These are phyloP conservation scores for Lissonota sp. DNA, from an alignment of 2,888 invertebrate species.

Conservation along the genomic window DNA sequence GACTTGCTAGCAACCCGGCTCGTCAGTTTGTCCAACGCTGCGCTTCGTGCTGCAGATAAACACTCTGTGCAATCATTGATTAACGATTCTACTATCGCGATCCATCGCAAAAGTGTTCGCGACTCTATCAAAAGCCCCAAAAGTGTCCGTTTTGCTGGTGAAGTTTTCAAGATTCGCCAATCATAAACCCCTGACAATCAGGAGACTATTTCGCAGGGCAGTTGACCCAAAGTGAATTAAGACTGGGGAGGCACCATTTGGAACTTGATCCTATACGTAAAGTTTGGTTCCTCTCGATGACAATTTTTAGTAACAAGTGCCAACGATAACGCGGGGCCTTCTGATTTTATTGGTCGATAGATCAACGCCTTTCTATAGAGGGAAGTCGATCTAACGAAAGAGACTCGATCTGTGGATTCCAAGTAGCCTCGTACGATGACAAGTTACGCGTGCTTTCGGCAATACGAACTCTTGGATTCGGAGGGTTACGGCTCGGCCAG, in stretches of 20 bases:
- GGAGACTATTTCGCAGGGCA: background rate
- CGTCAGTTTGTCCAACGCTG: conserved; percentile 81
- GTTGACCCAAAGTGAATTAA: background rate
- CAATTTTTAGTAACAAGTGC: background rate
- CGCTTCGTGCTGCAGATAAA: conserved; percentile 71
- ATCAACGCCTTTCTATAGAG: background rate
- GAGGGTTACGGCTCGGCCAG: conserved; percentile 81
- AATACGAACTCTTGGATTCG: conserved; percentile 79
- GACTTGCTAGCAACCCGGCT: conserved; percentile 54
- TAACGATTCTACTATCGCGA: no score
- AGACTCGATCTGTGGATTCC: background rate
- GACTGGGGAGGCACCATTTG: no score
- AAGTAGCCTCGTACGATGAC: conserved; percentile 61
- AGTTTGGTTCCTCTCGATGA: background rate
- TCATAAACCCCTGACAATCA: background rate
- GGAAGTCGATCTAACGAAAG: no score
- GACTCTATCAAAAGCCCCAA: no score
- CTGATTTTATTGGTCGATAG: background rate
- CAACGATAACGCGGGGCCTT: background rate
- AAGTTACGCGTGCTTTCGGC: conserved; percentile 72
- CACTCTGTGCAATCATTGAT: background rate
- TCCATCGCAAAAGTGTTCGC: background rate
- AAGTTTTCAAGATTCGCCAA: background rate
- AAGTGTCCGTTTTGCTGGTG: background rate
- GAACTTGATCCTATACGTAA: no score